Conservation (phyloP, 2,113 vertebrate species). For the Piaya cayana region DNA sequence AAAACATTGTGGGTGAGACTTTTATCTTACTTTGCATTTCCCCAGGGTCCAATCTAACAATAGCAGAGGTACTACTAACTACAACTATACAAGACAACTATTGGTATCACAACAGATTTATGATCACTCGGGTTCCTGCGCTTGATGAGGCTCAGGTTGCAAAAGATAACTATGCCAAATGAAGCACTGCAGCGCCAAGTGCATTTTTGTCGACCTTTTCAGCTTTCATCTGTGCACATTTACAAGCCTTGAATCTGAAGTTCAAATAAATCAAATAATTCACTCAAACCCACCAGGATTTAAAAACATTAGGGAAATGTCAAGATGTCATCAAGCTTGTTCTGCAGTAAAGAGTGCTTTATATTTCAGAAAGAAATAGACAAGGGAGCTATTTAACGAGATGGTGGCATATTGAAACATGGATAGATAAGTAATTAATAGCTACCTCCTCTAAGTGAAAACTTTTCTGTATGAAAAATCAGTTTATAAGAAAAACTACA, state of each 20-base stretch:
- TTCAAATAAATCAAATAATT: slow-evolving; percentile 66
- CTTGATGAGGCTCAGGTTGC: background rate
- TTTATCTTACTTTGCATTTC: background rate
- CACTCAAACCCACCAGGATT: slow-evolving; percentile 54
- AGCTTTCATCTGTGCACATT: slow-evolving; percentile 52
- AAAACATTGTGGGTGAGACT: background rate
- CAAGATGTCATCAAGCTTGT: slow-evolving; percentile 61
- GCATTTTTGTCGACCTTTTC: slow-evolving; percentile 35
- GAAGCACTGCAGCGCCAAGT: background rate
- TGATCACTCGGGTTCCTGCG: background rate
- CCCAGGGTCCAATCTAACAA: slow-evolving; percentile 22
- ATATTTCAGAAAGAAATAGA: slow-evolving; percentile 56
- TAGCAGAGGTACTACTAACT: background rate
- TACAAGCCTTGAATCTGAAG: slow-evolving; percentile 47
- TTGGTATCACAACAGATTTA: slow-evolving; percentile 24
- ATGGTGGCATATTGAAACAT: slow-evolving; percentile 59
- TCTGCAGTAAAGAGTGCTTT: slow-evolving; percentile 52
- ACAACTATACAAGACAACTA: background rate
- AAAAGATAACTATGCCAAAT: slow-evolving; percentile 26
- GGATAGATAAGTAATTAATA: slow-evolving; percentile 62
- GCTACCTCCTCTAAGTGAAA: slow-evolving; percentile 63
- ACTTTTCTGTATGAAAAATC: slow-evolving; percentile 56
- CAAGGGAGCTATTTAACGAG: slow-evolving; percentile 65
- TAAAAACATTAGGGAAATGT: slow-evolving; percentile 59
- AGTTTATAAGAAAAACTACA: slow-evolving; percentile 36